Conservation (phyloP, 2,888 invertebrate genomes). For the Pristionchus exspectatus region DNA sequence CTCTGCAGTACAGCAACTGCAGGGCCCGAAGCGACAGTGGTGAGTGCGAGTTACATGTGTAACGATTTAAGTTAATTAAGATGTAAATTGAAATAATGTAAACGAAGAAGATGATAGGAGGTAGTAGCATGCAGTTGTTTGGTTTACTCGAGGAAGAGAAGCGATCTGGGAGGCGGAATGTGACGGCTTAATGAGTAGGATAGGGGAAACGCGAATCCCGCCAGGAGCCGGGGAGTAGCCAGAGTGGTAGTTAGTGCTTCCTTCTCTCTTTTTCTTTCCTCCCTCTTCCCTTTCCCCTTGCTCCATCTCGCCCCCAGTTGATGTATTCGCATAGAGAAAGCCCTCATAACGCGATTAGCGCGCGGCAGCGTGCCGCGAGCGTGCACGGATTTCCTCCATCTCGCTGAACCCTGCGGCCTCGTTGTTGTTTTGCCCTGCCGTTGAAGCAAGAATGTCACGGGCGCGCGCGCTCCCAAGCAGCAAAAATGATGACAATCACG, state of each 20-base stretch:
- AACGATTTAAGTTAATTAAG: constrained; percentile 4
- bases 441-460: background rate
- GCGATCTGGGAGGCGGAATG: background rate
- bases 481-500: constrained; percentile 33
- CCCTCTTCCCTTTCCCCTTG: background rate
- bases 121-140: background rate
- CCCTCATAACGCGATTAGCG: constrained; percentile 3
- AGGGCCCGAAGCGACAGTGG: constrained; percentile 13
- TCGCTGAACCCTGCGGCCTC: background rate
- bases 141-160: background rate
- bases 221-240: background rate
- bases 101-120: background rate
- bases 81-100: background rate
- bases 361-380: background rate
- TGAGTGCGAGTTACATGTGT: background rate
- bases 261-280: background rate
- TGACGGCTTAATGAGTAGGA: constrained; percentile 11
- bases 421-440: background rate
- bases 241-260: constrained; percentile 19
- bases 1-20: constrained; percentile 39
- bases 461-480: background rate
- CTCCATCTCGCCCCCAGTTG: background rate
- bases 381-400: background rate
- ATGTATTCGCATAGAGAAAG: background rate
- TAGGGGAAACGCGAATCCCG: background rate